Conservation (phyloP, 2,113 vertebrate species). For the Siphamia tubifer region DNA sequence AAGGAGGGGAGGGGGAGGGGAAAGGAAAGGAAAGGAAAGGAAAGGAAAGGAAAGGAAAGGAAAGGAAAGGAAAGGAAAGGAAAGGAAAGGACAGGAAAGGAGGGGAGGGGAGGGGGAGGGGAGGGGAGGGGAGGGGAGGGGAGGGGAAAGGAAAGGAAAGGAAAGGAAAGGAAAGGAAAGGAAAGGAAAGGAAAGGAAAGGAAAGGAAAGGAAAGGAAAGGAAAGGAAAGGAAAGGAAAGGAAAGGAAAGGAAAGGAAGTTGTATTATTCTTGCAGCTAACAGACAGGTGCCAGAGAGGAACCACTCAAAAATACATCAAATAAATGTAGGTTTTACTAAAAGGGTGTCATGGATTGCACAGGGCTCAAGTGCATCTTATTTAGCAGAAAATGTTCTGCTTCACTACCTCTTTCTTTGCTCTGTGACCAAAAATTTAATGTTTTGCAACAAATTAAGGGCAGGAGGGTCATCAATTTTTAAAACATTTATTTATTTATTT, state of each 20-base stretch:
- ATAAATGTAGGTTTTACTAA: background rate
- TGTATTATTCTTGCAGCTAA: background rate
- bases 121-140: background rate
- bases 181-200: background rate
- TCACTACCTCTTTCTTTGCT: slow-evolving; percentile 12
- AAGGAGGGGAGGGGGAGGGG: background rate
- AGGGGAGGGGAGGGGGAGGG: background rate
- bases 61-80: background rate
- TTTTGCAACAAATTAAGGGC: slow-evolving; percentile 26
- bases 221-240: too few species aligned
- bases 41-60: slow-evolving; percentile 9
- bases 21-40: too few species aligned
- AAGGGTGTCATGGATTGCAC: background rate
- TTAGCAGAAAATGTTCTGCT: slow-evolving; percentile 18
- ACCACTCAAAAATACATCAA: background rate
- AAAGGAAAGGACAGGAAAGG: too few species aligned
- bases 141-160: slow-evolving; percentile 1
- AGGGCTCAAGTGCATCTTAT: slow-evolving; percentile 2
- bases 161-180: too few species aligned
- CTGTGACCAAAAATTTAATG: slow-evolving; percentile 25
- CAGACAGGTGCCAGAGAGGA: background rate
- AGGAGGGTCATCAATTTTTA: slow-evolving; percentile 4
- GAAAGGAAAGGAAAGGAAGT: background rate
- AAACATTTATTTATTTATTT: background rate
- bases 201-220: background rate